These are phyloP conservation scores for Caiman crocodilus DNA, from an alignment of 2,797 vertebrate species.

Conservation along the genomic window DNA sequence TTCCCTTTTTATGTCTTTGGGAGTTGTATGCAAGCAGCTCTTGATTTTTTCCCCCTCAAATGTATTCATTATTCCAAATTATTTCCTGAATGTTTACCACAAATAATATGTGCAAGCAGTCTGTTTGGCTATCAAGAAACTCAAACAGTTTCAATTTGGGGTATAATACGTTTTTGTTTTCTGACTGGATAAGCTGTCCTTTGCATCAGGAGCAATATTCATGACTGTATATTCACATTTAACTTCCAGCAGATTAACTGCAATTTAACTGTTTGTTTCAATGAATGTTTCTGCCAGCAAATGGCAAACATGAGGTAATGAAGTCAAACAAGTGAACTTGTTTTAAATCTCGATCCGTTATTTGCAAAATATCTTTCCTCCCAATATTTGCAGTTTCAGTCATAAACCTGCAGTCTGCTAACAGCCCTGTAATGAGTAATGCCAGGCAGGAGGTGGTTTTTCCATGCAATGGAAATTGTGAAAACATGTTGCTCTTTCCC, in stretches of 20 bases:
- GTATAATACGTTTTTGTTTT: background rate
- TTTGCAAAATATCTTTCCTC: background rate
- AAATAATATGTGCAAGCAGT: background rate
- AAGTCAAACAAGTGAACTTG: background rate
- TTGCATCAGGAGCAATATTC: background rate
- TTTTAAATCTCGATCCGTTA: background rate
- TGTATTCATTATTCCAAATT: background rate
- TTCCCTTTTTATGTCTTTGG: background rate
- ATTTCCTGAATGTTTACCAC: background rate
- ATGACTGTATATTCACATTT: background rate
- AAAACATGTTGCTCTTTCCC: too few species aligned
- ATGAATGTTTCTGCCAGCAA: background rate
- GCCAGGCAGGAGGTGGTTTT: too few species aligned
- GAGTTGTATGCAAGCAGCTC: background rate
- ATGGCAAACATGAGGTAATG: background rate
- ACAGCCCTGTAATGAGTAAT: background rate
- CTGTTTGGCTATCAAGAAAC: background rate
- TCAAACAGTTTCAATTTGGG: background rate
- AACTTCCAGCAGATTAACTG: background rate
- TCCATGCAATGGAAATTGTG: too few species aligned
- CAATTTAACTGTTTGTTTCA: background rate
- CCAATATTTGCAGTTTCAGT: background rate
- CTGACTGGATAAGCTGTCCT: background rate
- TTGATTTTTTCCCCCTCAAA: background rate
- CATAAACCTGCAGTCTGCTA: background rate